phyloP scores from a whole-genome alignment of 2,888 invertebrate genomes.

The Amblyteles armatorius region DNA sequence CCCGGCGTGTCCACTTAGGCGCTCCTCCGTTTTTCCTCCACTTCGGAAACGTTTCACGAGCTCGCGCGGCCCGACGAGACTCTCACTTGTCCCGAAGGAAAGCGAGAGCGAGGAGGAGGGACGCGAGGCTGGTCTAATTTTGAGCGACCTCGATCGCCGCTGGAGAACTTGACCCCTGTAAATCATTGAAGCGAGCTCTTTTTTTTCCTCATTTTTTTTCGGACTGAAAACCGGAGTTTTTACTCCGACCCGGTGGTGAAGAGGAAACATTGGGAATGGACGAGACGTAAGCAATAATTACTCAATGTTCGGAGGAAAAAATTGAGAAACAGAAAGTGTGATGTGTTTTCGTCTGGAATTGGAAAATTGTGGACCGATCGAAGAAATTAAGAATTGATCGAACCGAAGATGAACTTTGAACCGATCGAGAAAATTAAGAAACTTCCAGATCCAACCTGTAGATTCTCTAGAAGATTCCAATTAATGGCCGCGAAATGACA shows the following conservation, averaged over 20 bases:
- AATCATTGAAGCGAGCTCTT: slow-evolving; percentile 31
- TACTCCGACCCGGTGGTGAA: neutral
- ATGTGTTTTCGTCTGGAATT: neutral
- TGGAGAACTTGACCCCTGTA: slow-evolving; percentile 56
- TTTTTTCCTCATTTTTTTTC: neutral
- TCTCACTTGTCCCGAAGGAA: slow-evolving; percentile 14
- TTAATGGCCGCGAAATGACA: neutral
- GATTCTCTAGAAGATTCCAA: too few species aligned
- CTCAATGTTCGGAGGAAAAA: neutral
- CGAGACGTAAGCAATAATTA: slow-evolving; percentile 10
- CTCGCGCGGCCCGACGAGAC: neutral
- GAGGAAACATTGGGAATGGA: neutral
- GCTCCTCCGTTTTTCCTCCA: slow-evolving; percentile 13
- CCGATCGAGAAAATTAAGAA: too few species aligned
- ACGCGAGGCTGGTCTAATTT: slow-evolving; percentile 49
- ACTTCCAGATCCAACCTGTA: too few species aligned
- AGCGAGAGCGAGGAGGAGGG: slow-evolving; percentile 13
- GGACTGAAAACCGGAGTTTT: neutral
- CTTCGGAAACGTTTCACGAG: slow-evolving; percentile 15
- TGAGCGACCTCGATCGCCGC: slow-evolving; percentile 51
- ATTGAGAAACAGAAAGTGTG: too few species aligned
- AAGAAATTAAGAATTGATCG: too few species aligned
- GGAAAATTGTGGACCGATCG: neutral
- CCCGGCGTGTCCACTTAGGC: slow-evolving; percentile 23
- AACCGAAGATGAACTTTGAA: too few species aligned